phyloP scores from a whole-genome alignment of 2,888 invertebrate species.

The Tiliacea citrago region DNA sequence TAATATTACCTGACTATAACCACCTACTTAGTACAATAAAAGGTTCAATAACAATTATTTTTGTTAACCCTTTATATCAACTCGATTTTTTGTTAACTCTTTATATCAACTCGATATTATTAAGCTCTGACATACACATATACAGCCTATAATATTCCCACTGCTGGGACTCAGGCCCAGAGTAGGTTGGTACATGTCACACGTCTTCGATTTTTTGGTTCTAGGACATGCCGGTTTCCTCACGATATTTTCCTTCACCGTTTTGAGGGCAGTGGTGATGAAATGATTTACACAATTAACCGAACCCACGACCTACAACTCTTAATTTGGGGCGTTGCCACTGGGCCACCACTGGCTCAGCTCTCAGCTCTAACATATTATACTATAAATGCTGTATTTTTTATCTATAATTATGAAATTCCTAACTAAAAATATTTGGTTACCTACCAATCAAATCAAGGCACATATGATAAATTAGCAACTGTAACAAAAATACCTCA shows the following conservation, averaged over 20 bases:
- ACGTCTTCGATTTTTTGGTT: too few species aligned
- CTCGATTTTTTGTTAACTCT: background rate
- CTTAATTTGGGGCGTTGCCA: too few species aligned
- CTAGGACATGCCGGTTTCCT: too few species aligned
- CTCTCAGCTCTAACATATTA: background rate
- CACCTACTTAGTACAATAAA: background rate
- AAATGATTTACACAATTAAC: too few species aligned
- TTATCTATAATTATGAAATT: background rate
- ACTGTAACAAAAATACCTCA: conserved; percentile 6
- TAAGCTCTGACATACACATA: background rate
- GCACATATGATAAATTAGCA: background rate
- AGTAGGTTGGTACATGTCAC: too few species aligned
- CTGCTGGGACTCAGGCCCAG: too few species aligned
- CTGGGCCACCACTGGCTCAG: too few species aligned
- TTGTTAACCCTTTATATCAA: background rate
- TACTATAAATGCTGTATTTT: background rate
- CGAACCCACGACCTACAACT: too few species aligned
- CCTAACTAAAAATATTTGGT: background rate
- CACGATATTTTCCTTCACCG: too few species aligned
- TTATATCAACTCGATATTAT: background rate
- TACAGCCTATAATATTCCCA: too few species aligned
- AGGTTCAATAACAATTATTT: background rate
- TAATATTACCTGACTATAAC: background rate
- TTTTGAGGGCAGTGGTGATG: too few species aligned
- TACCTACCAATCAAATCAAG: conserved; percentile 6